phyloP scores from a whole-genome alignment of 2,888 invertebrate species.

The Parnassius glacialis region DNA sequence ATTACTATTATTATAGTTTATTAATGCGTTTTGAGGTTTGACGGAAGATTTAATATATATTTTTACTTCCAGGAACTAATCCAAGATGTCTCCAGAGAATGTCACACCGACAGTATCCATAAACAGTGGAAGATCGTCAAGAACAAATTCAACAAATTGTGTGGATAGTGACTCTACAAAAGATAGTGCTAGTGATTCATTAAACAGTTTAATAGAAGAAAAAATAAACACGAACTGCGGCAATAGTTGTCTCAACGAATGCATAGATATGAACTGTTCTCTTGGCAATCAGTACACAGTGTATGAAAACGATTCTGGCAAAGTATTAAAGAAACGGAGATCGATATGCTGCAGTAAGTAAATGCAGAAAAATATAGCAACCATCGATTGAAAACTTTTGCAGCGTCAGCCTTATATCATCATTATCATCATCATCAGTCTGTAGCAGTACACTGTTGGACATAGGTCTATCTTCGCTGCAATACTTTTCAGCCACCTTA shows the following conservation, averaged over 20 bases:
- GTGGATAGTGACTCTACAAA: slow-evolving; percentile 37
- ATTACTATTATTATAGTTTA: too few relatives aligned
- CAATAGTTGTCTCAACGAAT: slow-evolving; percentile 36
- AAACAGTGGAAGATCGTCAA: slow-evolving; percentile 21
- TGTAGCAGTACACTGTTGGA: too few relatives aligned
- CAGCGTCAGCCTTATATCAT: too few relatives aligned
- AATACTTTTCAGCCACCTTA: too few relatives aligned
- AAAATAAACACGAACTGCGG: slow-evolving; percentile 32
- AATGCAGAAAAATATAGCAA: neutral
- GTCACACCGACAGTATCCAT: slow-evolving; percentile 18
- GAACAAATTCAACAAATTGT: slow-evolving; percentile 28
- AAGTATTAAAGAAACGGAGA: slow-evolving; percentile 30
- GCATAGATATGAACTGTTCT: slow-evolving; percentile 34
- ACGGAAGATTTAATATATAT: neutral
- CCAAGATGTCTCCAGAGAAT: slow-evolving; percentile 28
- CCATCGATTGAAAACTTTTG: too few relatives aligned
- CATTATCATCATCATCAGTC: too few relatives aligned
- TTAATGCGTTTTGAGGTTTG: too few relatives aligned
- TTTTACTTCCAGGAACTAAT: neutral
- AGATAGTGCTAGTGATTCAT: slow-evolving; percentile 43
- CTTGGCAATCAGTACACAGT: slow-evolving; percentile 35
- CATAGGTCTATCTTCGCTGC: too few relatives aligned
- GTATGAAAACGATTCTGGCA: slow-evolving; percentile 32
- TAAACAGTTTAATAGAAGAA: slow-evolving; percentile 44
- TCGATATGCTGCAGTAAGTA: slow-evolving; percentile 51